Conservation (phyloP, 2,797 vertebrate genomes). For the Varecia variegata region DNA sequence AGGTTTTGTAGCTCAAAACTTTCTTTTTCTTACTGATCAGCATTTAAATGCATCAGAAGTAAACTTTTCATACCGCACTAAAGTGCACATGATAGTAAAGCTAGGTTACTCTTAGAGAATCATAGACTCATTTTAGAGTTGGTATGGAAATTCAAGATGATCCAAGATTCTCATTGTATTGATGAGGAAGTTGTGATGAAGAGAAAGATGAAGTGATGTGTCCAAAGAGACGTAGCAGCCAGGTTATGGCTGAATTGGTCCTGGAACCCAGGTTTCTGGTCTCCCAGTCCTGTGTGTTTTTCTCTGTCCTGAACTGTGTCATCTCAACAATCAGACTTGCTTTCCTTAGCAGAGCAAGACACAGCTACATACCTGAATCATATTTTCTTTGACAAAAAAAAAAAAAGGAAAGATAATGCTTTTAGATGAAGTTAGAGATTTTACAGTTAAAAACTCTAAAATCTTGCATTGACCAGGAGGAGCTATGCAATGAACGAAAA, state of each 20-base stretch:
- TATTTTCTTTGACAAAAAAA: not conserved
- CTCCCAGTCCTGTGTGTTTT: not conserved
- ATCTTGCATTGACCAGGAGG: not conserved
- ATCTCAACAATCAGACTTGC: not conserved
- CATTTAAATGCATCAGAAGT: conserved; percentile 25
- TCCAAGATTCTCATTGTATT: not conserved
- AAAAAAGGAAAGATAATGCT: not conserved
- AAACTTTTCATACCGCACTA: conserved; percentile 22
- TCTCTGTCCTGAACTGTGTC: not conserved
- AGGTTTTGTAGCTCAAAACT: not conserved
- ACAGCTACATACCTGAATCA: not conserved
- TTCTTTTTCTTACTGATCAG: not conserved
- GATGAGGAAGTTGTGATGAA: not conserved
- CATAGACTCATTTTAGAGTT: not conserved
- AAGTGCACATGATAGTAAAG: not conserved
- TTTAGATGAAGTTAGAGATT: not conserved
- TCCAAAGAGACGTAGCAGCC: not conserved
- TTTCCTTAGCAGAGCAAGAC: not conserved
- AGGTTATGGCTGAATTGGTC: rapidly evolving
- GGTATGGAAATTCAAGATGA: not conserved
- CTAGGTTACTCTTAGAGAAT: not conserved
- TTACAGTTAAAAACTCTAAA: not conserved
- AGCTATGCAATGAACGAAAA: not conserved
- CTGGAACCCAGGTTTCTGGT: not conserved
- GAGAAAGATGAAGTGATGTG: not conserved